Evolutionary conservation across 2,888 invertebrate species (phyloP).

Genomic region (Aethes cnicana): DNA sequence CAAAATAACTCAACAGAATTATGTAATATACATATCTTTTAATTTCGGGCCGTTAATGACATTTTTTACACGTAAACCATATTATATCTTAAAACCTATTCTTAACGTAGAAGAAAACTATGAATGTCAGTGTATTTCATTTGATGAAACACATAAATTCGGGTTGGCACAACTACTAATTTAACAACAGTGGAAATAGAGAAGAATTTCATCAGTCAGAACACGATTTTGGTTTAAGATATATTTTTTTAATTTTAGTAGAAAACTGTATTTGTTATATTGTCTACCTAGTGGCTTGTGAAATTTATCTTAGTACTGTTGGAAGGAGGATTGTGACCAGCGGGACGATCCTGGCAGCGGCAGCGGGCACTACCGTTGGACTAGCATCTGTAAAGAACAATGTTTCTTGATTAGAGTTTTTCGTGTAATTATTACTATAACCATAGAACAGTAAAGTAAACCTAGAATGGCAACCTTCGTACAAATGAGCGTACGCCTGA

Average conservation of each 20-base stretch:
- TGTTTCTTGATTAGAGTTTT: neutral
- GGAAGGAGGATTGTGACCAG: conserved; percentile 42
- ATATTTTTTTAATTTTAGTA: conserved; percentile 35
- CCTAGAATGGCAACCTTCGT: too few relatives aligned
- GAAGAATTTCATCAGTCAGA: conserved; percentile 63
- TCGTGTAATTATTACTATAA: too few relatives aligned
- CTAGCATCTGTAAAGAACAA: conserved; percentile 40
- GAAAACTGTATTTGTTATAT: conserved; percentile 33
- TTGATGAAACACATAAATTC: conserved; percentile 80
- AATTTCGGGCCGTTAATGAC: conserved; percentile 19
- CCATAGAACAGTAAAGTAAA: too few relatives aligned
- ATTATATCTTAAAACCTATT: conserved; percentile 19
- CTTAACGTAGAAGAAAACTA: conserved; percentile 26
- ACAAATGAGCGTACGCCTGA: too few relatives aligned
- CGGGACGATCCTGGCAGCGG: conserved; percentile 36
- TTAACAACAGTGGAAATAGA: conserved; percentile 67
- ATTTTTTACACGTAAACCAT: conserved; percentile 20
- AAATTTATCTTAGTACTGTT: conserved; percentile 47
- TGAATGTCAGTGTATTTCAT: conserved; percentile 57
- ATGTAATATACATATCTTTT: neutral
- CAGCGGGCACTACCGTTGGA: conserved; percentile 30
- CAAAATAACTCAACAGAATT: neutral
- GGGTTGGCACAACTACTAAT: conserved; percentile 79
- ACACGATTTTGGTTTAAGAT: conserved; percentile 39
- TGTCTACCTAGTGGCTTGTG: conserved; percentile 35